Conservation (phyloP, 2,113 vertebrate species). For the Psilopogon haemacephalus region DNA sequence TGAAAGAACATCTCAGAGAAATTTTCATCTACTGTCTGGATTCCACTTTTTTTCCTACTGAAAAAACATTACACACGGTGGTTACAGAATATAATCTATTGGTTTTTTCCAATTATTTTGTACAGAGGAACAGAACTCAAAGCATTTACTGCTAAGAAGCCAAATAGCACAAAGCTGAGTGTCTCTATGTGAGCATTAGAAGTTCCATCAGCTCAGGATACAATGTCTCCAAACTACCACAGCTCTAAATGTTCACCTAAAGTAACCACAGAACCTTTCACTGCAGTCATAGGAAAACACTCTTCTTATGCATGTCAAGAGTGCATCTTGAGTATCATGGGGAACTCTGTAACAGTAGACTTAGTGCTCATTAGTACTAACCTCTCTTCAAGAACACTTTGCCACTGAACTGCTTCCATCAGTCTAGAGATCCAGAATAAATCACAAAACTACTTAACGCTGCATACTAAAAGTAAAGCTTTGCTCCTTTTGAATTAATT, state of each 20-base stretch:
- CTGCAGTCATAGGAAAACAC: not conserved
- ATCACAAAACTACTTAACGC: not conserved
- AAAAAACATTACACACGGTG: not conserved
- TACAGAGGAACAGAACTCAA: not conserved
- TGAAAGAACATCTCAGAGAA: not conserved
- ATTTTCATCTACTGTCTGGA: not conserved
- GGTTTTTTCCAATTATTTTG: not conserved
- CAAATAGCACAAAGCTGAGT: not conserved
- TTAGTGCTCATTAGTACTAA: not conserved
- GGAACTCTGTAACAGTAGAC: not conserved
- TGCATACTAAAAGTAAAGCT: not conserved
- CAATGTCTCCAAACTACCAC: not conserved
- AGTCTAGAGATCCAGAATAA: not conserved
- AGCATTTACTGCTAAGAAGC: not conserved
- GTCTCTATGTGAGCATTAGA: not conserved
- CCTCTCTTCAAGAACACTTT: not conserved
- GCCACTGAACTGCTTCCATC: not conserved
- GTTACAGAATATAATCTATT: not conserved
- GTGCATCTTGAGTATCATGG: not conserved
- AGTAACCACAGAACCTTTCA: not conserved
- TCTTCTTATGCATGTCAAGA: fast-evolving
- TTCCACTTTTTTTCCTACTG: not conserved
- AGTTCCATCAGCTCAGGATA: not conserved
- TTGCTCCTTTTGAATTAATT: not conserved
- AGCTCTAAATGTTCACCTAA: not conserved